Base-by-base conservation (phyloP, 2,797 vertebrate species). In the Lithobates pipiens region DNA sequence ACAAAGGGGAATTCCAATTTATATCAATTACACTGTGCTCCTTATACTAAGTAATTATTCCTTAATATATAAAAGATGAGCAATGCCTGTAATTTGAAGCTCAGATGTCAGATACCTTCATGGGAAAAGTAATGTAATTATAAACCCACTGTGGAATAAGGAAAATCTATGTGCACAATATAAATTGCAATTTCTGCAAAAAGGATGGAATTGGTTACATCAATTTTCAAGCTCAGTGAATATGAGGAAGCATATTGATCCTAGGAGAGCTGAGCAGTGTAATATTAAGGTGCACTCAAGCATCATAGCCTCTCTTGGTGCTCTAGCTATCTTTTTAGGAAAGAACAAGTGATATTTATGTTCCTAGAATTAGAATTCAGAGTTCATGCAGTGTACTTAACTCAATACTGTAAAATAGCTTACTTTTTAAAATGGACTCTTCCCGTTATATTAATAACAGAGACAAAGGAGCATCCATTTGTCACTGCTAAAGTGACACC, bases 221-320 rank as follows among this genome's bases (percentile, higher is more conserved):
- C 72, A 86, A 81, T 86, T 86, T 86, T 82, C 78, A 82, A 67
- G 78, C 84, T 86, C 84, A 77, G 78, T 86, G 78, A 85, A 81
- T 86, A 81, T 72, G 44, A 61, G 65, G 72, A 57, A 81, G 78
- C 78, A 76, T 44, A 72, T 34, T 27, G 65, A 76, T 85, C 84
- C 78, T 71, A 54, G 50, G 84, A 77, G 73, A 68, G 74, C n/a
- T 76, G 27, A 86, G 84, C 74, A 65, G 68, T 81, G 65, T 63
- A 76, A 81, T 86, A 86, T 81, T 86, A 81, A 86, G 73, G 78
- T 61, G 84, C 72, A 86, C 10, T 63, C 78, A 76, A 44, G 84
- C 78, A 18, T 81, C 39, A 25, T 61, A 54, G 9, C 34, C 46
- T 80, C 18, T 76, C 34, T 11, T 68, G 44, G 61, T 75, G 29